Percentiles rank a stretch among this genome's conserved stretches.
Evolutionary conservation across 2,797 vertebrate genomes (phyloP).

Genomic region (Pygocentrus nattereri): DNA sequence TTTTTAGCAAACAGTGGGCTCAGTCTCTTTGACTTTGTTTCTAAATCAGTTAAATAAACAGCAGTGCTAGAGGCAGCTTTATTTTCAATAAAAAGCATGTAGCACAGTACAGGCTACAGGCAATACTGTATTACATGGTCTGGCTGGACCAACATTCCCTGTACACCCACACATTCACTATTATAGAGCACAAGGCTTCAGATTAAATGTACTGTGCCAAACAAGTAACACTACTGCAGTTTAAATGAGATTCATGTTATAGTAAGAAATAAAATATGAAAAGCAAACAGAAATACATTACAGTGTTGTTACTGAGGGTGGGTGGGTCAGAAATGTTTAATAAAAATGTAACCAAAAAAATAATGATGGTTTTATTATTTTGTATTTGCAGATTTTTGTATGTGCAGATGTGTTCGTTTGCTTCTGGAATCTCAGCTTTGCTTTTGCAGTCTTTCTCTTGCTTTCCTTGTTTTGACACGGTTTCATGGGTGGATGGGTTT

Average conservation of each 20-base stretch:
- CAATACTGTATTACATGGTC: not conserved
- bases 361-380: no score
- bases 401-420: no score
- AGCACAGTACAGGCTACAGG: conserved; percentile 5
- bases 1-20: not conserved
- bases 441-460: no score
- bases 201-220: not conserved
- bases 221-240: not conserved
- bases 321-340: no score
- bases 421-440: no score
- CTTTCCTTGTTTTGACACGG: no score
- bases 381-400: no score
- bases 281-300: not conserved
- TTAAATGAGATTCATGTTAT: not conserved
- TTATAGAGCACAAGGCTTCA: not conserved
- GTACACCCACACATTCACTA: not conserved
- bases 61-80: not conserved
- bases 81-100: not conserved
- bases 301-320: no score
- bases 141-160: not conserved
- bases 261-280: not conserved
- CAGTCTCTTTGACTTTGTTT: not conserved
- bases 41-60: not conserved
- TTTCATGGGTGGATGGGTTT: no score
- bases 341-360: no score